Evolutionary conservation across 2,888 invertebrate species (phyloP).

Genomic region (Hecatera dysodea): DNA sequence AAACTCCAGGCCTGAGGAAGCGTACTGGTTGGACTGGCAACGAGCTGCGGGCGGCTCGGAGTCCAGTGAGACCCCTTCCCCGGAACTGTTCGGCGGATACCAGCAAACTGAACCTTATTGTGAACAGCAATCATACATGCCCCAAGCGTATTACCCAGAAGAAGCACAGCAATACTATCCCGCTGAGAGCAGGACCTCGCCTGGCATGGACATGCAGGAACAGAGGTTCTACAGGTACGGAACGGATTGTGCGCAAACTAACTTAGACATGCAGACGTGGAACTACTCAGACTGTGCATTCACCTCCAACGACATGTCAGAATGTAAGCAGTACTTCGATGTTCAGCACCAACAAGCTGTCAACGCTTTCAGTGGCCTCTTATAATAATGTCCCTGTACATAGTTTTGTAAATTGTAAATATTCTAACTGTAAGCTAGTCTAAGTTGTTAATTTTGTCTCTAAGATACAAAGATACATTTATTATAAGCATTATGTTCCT

Average conservation of each 20-base stretch:
- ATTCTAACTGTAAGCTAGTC: slow-evolving; percentile 46
- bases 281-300: slow-evolving; percentile 84
- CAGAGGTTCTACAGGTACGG: slow-evolving; percentile 84
- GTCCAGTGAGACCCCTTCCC: slow-evolving; percentile 91
- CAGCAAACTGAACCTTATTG: slow-evolving; percentile 85
- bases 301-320: slow-evolving; percentile 75
- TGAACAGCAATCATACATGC: slow-evolving; percentile 82
- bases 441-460: slow-evolving; percentile 64
- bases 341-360: slow-evolving; percentile 78
- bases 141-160: slow-evolving; percentile 85
- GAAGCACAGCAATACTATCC: slow-evolving; percentile 86
- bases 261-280: slow-evolving; percentile 82
- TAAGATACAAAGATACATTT: slow-evolving; percentile 61
- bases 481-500: slow-evolving; percentile 75
- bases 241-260: slow-evolving; percentile 81
- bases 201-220: slow-evolving; percentile 80
- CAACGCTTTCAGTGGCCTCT: slow-evolving; percentile 81
- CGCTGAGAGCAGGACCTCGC: slow-evolving; percentile 82
- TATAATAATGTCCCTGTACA: slow-evolving; percentile 78
- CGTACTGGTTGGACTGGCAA: slow-evolving; percentile 91
- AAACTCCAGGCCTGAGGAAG: slow-evolving; percentile 92
- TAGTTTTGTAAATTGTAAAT: slow-evolving; percentile 76
- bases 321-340: slow-evolving; percentile 84
- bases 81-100: slow-evolving; percentile 88
- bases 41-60: slow-evolving; percentile 85